Evolutionary conservation across 2,113 vertebrate species (phyloP).

Genomic region (Setophaga petechia): DNA sequence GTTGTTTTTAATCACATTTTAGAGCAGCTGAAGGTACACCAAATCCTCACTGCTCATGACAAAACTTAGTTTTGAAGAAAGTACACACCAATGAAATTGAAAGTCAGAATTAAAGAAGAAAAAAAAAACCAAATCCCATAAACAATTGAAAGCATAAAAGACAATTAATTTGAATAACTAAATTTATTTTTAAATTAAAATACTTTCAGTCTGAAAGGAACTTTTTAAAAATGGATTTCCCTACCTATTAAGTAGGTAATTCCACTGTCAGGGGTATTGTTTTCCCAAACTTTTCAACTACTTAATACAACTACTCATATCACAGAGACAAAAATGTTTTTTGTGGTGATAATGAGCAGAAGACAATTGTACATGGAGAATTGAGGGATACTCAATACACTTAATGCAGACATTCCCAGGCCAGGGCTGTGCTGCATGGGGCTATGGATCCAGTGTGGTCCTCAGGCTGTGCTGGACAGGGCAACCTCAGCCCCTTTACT

Average conservation of each 20-base stretch:
- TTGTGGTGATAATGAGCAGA: neutral
- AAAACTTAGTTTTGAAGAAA: neutral
- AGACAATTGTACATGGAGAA: neutral
- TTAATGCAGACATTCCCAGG: neutral
- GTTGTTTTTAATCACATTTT: neutral
- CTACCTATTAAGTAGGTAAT: neutral
- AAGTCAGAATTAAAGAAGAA: neutral
- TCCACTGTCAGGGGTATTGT: neutral
- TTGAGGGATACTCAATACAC: neutral
- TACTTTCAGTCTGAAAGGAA: neutral
- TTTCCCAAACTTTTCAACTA: neutral
- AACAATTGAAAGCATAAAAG: neutral
- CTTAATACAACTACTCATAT: neutral
- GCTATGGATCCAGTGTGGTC: fast-evolving
- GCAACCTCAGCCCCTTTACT: neutral
- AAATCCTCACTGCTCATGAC: neutral
- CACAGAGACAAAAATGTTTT: neutral
- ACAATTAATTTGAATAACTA: neutral
- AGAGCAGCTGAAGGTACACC: neutral
- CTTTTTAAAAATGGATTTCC: fast-evolving
- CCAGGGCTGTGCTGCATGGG: neutral
- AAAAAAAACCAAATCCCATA: neutral
- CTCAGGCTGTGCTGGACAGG: neutral
- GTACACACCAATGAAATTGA: neutral
- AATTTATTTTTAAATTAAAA: neutral